Percentiles rank a stretch among this genome's conserved stretches.
phyloP scores from a whole-genome alignment of 2,797 vertebrate genomes.

The Galaxias olidus region DNA sequence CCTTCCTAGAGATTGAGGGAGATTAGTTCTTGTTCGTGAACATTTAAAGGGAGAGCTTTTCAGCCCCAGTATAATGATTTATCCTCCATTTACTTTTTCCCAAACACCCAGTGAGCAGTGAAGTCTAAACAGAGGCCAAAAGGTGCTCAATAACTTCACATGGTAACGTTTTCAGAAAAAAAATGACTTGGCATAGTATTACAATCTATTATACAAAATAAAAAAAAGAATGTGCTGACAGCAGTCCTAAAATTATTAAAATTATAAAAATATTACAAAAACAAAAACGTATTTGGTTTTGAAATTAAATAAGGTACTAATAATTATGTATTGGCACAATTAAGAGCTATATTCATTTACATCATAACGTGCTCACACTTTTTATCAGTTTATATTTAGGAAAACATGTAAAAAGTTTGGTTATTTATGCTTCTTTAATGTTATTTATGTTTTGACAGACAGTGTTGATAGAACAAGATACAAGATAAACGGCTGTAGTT shows the following conservation, averaged over 20 bases:
- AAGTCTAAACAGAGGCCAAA: slow-evolving; percentile 58
- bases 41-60: slow-evolving; percentile 34
- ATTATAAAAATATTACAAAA: too few species aligned
- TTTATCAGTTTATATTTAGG: slow-evolving; percentile 36
- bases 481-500: too few species aligned
- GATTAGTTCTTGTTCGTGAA: slow-evolving; percentile 34
- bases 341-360: too few species aligned
- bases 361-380: slow-evolving; percentile 28
- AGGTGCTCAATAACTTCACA: slow-evolving; percentile 49
- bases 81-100: slow-evolving; percentile 69
- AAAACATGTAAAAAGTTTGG: slow-evolving; percentile 3
- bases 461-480: too few species aligned
- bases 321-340: too few species aligned
- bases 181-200: too few species aligned
- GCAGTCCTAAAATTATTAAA: too few species aligned
- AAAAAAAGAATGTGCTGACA: too few species aligned
- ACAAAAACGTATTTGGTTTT: too few species aligned
- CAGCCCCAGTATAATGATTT: slow-evolving; percentile 50
- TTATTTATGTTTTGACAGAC: background rate
- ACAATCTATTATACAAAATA: too few species aligned
- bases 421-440: slow-evolving; percentile 18
- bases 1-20: slow-evolving; percentile 21
- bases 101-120: slow-evolving; percentile 53
- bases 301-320: too few species aligned
- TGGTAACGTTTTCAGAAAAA: slow-evolving; percentile 32